Evolutionary conservation across 2,113 vertebrate genomes (phyloP), one percentile per base, ranked within the genome.

Genomic region (Scomber colias): DNA sequence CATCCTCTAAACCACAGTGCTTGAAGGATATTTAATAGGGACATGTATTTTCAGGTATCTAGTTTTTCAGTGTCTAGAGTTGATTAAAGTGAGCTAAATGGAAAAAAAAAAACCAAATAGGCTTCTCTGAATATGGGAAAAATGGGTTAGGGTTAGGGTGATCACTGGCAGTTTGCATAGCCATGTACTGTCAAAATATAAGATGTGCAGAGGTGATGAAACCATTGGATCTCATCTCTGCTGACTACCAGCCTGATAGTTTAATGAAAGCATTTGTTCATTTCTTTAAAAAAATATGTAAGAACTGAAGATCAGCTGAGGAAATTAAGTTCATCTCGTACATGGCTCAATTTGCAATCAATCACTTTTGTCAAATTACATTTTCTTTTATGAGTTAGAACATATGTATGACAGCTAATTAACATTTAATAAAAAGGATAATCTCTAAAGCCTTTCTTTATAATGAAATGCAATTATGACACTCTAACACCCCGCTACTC

Each of bases 351-450:
- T 63, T 79, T 85, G 74, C 66, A 60, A 80, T 78, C 46, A 61
- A 60, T 71, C 64, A 67, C 27, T 31, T 54, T 57, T 73, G 17
- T 76, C 69, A 19, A 51, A 59, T 71, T 8, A 35, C 55, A 73
- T 56, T 66, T 27, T 60, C 61, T 56, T 27, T 6, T 48, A 79
- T 53, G 70, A 63, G 55, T 54, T n/a, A 5, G 46, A 86, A 79
- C 75, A 88, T 79, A 83, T 84, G 79, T 82, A 63, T 44, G 81
- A 85, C 73, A 83, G 82, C 64, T 79, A 77, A 86, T 88, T 85
- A 84, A 77, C 50, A 77, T 85, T 83, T 85, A 87, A 86, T 77
- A 50, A 88, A 89, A 74, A 75, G 24, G 48, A 77, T 75, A 48
- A 88, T 79, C 71, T 64, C 35, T 13, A 2, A 63, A 71, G 66